phyloP scores from a whole-genome alignment of 2,888 invertebrate genomes.

The Mellilla xanthometata region DNA sequence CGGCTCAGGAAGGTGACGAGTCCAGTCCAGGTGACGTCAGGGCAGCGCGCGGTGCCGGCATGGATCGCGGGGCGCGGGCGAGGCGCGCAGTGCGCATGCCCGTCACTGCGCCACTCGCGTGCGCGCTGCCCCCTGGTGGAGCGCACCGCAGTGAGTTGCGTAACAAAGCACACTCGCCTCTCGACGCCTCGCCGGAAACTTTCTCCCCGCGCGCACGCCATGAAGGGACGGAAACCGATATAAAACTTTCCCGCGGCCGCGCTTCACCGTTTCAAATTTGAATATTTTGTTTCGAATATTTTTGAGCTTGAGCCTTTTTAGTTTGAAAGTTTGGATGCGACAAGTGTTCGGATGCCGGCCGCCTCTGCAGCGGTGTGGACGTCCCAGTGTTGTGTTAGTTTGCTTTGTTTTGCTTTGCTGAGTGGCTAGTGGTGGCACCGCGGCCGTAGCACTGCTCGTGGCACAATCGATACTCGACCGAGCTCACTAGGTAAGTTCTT shows the following conservation, averaged over 20 bases:
- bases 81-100: constrained; percentile 66
- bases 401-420: constrained; percentile 73
- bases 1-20: no score
- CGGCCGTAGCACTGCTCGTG: constrained; percentile 64
- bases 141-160: constrained; percentile 76
- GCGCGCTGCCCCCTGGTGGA: constrained; percentile 79
- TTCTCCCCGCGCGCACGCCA: constrained; percentile 66
- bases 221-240: constrained; percentile 64
- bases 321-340: constrained; percentile 57
- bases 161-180: constrained; percentile 76
- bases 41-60: constrained; percentile 28
- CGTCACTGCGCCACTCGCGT: constrained; percentile 79
- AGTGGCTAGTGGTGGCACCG: constrained; percentile 50
- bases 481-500: constrained; percentile 68
- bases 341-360: constrained; percentile 65
- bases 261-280: constrained; percentile 35
- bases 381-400: constrained; percentile 68
- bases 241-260: constrained; percentile 75
- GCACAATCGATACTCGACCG: constrained; percentile 78
- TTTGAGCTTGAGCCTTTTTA: constrained; percentile 51
- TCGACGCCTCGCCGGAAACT: constrained; percentile 72
- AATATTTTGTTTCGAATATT: constrained; percentile 32
- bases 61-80: constrained; percentile 30
- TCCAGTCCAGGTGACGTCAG: constrained; percentile 16
- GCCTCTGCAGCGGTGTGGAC: constrained; percentile 53